A percentile compares a stretch with the other conserved stretches of the same genome.
These are phyloP conservation scores for Hipparchia semele DNA, from an alignment of 2,888 invertebrate species.

Conservation along the genomic window DNA sequence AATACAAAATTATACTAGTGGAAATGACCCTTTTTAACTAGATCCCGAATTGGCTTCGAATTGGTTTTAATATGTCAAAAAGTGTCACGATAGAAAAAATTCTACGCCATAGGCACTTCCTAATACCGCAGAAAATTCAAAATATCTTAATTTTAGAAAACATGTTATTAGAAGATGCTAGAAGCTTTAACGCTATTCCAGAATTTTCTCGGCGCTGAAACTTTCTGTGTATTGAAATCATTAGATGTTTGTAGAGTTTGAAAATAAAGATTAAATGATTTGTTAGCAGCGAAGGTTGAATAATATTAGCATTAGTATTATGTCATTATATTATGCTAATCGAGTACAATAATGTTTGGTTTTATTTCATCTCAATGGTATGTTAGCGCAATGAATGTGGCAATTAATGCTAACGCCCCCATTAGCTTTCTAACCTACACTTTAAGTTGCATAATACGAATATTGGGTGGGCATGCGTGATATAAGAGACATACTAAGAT, in stretches of 20 bases:
- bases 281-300: background rate
- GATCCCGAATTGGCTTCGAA: no score
- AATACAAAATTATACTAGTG: no score
- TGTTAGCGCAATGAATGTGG: slow-evolving; percentile 39
- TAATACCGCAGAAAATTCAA: no score
- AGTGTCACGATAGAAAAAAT: no score
- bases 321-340: slow-evolving; percentile 2
- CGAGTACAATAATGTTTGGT: slow-evolving; percentile 12
- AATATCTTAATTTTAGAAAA: no score
- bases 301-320: background rate
- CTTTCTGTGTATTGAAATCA: no score
- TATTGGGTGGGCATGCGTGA: slow-evolving; percentile 34
- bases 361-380: slow-evolving; percentile 22
- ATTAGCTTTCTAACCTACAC: slow-evolving; percentile 49
- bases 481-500: slow-evolving; percentile 13
- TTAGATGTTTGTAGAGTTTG: background rate
- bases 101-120: no score
- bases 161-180: background rate
- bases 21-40: no score
- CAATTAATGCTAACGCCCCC: slow-evolving; percentile 45
- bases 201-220: background rate
- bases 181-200: background rate
- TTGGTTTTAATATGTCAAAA: no score
- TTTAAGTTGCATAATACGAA: slow-evolving; percentile 45
- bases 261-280: background rate